Evolutionary conservation across 2,113 vertebrate genomes (phyloP).

Genomic region (Oncorhynchus clarkii): DNA sequence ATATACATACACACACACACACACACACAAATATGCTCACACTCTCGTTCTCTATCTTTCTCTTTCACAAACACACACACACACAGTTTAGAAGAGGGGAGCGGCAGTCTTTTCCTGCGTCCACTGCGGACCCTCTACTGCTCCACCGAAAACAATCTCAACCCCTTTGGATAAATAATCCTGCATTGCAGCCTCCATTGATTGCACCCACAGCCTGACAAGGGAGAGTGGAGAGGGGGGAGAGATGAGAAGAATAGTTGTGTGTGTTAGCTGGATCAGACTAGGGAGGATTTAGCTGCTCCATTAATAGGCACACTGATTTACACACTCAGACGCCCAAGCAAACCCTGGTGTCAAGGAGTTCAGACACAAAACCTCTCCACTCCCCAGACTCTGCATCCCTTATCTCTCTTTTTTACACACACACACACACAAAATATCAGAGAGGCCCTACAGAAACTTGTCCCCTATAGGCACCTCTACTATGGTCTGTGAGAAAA

Average conservation of each 20-base stretch:
- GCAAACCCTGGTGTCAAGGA: constrained; percentile 11
- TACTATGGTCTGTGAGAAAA: neutral
- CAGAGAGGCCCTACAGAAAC: neutral
- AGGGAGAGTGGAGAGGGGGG: neutral
- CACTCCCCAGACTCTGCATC: neutral
- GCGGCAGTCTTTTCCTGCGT: neutral
- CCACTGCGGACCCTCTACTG: neutral
- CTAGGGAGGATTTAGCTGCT: neutral
- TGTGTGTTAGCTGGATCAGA: neutral
- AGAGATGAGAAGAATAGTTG: constrained; percentile 8
- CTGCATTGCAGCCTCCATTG: neutral
- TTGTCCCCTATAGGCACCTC: neutral
- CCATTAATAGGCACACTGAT: neutral
- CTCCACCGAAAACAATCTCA: neutral
- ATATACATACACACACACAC: too few relatives aligned
- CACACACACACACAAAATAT: neutral
- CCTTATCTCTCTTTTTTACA: neutral
- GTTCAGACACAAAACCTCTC: neutral
- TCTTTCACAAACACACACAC: neutral
- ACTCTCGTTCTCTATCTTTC: neutral
- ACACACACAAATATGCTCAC: too few relatives aligned
- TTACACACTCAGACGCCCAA: constrained; percentile 7
- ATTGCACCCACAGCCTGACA: constrained; percentile 1
- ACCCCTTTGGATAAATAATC: neutral
- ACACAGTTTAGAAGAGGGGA: neutral